Evolutionary conservation across 2,113 vertebrate species (phyloP).

Genomic region (Panthera tigris): DNA sequence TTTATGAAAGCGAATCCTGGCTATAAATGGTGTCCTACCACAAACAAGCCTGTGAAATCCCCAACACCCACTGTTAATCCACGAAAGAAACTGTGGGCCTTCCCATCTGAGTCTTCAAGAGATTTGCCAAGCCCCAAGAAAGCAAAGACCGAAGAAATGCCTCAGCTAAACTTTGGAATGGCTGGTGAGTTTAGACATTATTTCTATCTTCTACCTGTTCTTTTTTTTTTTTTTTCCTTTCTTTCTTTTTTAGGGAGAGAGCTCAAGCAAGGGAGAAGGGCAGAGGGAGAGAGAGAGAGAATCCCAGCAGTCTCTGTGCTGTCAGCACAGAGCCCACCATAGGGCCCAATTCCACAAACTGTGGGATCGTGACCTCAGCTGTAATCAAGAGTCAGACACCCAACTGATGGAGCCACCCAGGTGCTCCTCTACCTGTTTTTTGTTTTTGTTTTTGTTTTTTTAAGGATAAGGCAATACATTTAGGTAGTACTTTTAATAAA

Average conservation of each 20-base stretch:
- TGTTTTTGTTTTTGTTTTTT: background rate
- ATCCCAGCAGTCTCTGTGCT: too few relatives aligned
- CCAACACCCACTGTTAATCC: slow-evolving; percentile 89
- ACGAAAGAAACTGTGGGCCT: slow-evolving; percentile 96
- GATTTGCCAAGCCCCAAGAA: slow-evolving; percentile 93
- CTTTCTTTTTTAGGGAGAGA: too few relatives aligned
- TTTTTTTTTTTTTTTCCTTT: too few relatives aligned
- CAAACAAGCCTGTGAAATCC: slow-evolving; percentile 96
- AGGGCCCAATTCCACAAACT: too few relatives aligned
- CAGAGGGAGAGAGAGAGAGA: too few relatives aligned
- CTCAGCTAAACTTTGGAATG: slow-evolving; percentile 98
- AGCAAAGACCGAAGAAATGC: slow-evolving; percentile 92
- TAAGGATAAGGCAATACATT: background rate
- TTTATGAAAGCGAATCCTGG: slow-evolving; percentile 99
- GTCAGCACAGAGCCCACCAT: too few relatives aligned
- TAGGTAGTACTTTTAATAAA: slow-evolving; percentile 7
- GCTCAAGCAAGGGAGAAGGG: too few relatives aligned
- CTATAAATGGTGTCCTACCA: slow-evolving; percentile 99
- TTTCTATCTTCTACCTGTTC: background rate
- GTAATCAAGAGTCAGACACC: too few relatives aligned
- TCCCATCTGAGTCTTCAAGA: slow-evolving; percentile 90
- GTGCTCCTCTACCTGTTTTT: background rate
- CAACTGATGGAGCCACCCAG: too few relatives aligned
- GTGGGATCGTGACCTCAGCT: too few relatives aligned
- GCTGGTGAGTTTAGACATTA: slow-evolving; percentile 88